Base-by-base conservation (phyloP, 2,797 vertebrate species). In the Eidolon dupreanum region DNA sequence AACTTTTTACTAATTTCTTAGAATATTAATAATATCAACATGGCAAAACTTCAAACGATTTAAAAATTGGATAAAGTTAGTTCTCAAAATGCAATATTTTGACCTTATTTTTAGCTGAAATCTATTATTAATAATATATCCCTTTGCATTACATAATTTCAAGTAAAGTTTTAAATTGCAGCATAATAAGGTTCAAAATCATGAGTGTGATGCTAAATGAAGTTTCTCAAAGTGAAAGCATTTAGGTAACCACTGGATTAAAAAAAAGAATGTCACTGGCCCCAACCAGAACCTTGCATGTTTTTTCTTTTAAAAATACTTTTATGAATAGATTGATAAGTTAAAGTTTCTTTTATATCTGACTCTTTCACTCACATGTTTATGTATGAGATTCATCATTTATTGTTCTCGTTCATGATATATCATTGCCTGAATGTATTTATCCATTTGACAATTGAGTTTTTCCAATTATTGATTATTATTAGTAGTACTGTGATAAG, bases 61-160 rank as follows among this genome's bases (percentile, higher is more conserved):
- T 38, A 41, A 90, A 88, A 96, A 96, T 93, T 93, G 66, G 82
- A 94, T 94, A 81, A 97, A 94, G 38, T 88, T 97, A 95, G 85
- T 92, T 96, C 79, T 65, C 82, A 97, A 96, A 98, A 96, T 93
- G 83, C 57, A 49, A 8, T 31, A 70, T 15, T 66, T 61, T 41
- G 36, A 7, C 15, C 12, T 75, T 22, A 31, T 66, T 73, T 81
- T 63, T 24, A 33, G 65, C 6, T 82, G n/a, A 92, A 97, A 98
- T 97, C 36, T 5, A 73, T 55, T 94, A 51, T 75, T 93, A 70
- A 22, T 94, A 86, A 96, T 89, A 77, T 26, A 57, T 61, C 61
- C 6, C 13, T 49, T 41, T 33, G 28, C 11, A 46, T 79, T 57
- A 81, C 8, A 41, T 1, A 68, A 38, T 46, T 63, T 59, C 22